These are phyloP conservation scores for Montifringilla adamsi DNA, from an alignment of 2,113 vertebrate species.

Conservation along the genomic window DNA sequence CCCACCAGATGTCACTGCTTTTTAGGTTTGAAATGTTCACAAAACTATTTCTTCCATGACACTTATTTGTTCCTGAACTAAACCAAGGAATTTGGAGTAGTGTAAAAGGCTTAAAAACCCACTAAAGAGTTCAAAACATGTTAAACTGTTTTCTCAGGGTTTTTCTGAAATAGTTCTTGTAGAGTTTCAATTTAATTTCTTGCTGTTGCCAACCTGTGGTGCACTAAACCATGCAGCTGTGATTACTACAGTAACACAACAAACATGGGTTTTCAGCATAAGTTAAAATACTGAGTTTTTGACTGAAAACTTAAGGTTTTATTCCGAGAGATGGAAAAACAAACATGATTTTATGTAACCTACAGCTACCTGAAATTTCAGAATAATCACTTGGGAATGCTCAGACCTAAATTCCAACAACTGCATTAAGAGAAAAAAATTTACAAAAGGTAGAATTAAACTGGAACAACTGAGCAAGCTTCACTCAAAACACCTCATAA, in stretches of 20 bases:
- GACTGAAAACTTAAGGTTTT: not conserved
- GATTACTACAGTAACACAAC: not conserved
- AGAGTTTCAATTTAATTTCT: not conserved
- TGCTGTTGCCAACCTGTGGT: not conserved
- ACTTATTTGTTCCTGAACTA: not conserved
- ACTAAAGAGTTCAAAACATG: not conserved
- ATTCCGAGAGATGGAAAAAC: not conserved
- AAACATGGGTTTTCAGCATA: rapidly evolving
- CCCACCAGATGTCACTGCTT: not conserved
- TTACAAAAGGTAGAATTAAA: not conserved
- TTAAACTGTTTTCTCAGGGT: not conserved
- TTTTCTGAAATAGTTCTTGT: not conserved
- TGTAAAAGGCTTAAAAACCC: not conserved
- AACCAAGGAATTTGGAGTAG: not conserved
- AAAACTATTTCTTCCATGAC: not conserved
- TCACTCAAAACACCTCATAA: not conserved
- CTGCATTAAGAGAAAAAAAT: not conserved
- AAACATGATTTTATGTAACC: not conserved
- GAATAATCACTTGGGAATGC: not conserved
- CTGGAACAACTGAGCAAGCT: not conserved
- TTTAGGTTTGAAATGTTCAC: not conserved
- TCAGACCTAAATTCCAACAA: not conserved
- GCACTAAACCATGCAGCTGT: not conserved
- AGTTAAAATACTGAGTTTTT: not conserved
- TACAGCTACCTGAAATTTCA: not conserved